Evolutionary conservation across 2,888 invertebrate species (phyloP), one percentile per base, ranked within the genome.

Genomic region (Diaperis boleti): DNA sequence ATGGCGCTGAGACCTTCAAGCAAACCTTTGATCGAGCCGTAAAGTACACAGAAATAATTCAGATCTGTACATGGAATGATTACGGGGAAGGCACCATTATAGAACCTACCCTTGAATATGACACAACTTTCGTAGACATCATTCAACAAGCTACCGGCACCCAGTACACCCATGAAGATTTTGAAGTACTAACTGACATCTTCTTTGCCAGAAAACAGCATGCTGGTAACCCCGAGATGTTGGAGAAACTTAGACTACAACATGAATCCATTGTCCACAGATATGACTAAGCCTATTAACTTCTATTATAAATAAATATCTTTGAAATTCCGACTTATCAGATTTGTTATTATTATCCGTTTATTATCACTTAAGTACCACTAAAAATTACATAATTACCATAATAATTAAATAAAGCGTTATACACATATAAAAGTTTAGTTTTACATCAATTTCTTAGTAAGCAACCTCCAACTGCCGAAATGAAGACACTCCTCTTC

Each of bases 81-180:
- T n/a, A n/a, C 18, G 59, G 59, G n/a, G 56, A 56, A 45, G 56
- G 56, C 20, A 56, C 56, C 15, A 31, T 56, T 22, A 20, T 56
- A 8, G 56, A 56, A 45, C 56, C 56, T 5, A 56, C 56, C 2
- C 10, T 56, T 8, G 56, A 56, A 29, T 56, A 22, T 45, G 35
- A 22, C 1, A 33, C 31, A 3, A 20, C 18, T 13, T 57, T 47
- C 47, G 14, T 57, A 11, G 33, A 57, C 8, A 57, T 47, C 11
- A 57, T 59, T 6, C 35, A 64, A 81, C 79, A 84, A 52, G 26
- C 14, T 2, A 17, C 52, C 15, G 39, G 26, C 5, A 39, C 13
- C 13, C 37, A 52, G 39, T 39, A 52, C 22, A 39, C 52, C n/a
- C 20, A 37, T 7, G 52, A 8, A 0, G 52, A 52, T 39, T 39